Evolutionary conservation across 2,113 vertebrate genomes (phyloP).

Genomic region (Corythaixoides concolor): DNA sequence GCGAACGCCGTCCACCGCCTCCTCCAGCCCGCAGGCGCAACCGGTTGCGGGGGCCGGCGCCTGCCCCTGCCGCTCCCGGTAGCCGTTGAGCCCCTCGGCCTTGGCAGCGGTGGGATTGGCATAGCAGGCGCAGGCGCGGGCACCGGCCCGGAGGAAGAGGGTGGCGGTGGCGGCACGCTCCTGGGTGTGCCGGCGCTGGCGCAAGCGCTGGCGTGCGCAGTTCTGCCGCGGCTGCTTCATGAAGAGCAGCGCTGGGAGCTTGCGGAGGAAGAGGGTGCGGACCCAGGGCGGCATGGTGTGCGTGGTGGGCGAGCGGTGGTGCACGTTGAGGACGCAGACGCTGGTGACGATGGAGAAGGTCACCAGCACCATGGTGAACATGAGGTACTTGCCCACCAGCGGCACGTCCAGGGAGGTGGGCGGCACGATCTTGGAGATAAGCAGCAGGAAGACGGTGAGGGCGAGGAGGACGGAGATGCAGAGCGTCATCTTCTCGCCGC

Average conservation of each 20-base stretch:
- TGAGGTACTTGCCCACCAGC: conserved; percentile 93
- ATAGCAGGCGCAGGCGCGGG: conserved; percentile 83
- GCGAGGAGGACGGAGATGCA: conserved; percentile 94
- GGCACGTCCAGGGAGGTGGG: conserved; percentile 94
- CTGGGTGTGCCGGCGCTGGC: conserved; percentile 78
- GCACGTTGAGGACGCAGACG: conserved; percentile 94
- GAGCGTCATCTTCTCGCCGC: conserved; percentile 95
- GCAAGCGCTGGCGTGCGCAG: conserved; percentile 89
- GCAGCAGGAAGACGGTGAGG: conserved; percentile 93
- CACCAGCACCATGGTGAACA: conserved; percentile 98
- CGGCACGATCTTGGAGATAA: conserved; percentile 96
- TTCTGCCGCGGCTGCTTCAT: conserved; percentile 91
- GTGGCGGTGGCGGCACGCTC: background rate
- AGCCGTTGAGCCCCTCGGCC: conserved; percentile 78
- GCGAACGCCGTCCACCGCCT: conserved; percentile 91
- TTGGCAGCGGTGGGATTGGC: conserved; percentile 83
- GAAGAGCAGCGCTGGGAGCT: conserved; percentile 89
- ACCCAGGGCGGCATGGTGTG: conserved; percentile 98
- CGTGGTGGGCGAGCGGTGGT: conserved; percentile 94
- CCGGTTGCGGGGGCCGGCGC: background rate
- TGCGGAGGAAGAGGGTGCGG: conserved; percentile 89
- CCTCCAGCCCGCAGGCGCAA: conserved; percentile 83
- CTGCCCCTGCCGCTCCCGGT: conserved; percentile 69
- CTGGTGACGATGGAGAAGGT: conserved; percentile 97
- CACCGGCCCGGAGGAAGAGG: conserved; percentile 61